These are phyloP conservation scores for Amblyteles armatorius DNA, from an alignment of 2,888 invertebrate genomes.

Conservation along the genomic window DNA sequence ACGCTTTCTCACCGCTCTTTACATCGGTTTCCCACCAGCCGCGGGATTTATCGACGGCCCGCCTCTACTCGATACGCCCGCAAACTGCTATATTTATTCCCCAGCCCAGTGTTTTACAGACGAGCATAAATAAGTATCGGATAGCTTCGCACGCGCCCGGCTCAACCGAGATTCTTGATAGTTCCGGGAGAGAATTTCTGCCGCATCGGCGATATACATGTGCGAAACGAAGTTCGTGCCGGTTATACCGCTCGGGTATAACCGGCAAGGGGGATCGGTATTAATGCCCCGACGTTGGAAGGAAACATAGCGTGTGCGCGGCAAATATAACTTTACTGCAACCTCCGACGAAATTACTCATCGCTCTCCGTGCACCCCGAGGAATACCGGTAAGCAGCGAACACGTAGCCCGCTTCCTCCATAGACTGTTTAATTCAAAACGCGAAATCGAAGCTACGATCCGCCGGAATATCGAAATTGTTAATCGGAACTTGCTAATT, in stretches of 20 bases:
- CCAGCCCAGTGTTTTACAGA: slow-evolving; percentile 64
- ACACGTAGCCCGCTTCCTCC: slow-evolving; percentile 3
- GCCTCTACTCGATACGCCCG: slow-evolving; percentile 61
- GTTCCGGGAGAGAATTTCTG: slow-evolving; percentile 53
- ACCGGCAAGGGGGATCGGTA: slow-evolving; percentile 28
- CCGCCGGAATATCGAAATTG: neutral
- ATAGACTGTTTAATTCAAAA: neutral
- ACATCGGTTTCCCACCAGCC: neutral
- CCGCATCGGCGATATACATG: slow-evolving; percentile 30
- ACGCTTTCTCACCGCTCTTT: slow-evolving; percentile 27
- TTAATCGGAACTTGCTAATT: no score
- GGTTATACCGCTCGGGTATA: slow-evolving; percentile 15
- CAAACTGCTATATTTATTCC: slow-evolving; percentile 70
- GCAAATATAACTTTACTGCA: slow-evolving; percentile 59
- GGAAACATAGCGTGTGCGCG: slow-evolving; percentile 33
- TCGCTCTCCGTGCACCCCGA: slow-evolving; percentile 17
- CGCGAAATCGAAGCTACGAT: neutral
- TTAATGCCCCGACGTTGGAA: slow-evolving; percentile 32
- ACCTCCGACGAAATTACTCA: slow-evolving; percentile 55
- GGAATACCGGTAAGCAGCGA: slow-evolving; percentile 1
- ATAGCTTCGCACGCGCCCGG: slow-evolving; percentile 44
- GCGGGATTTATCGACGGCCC: slow-evolving; percentile 58
- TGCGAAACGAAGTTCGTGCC: slow-evolving; percentile 25
- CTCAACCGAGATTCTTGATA: slow-evolving; percentile 50
- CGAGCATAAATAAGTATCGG: slow-evolving; percentile 70